Percentiles rank a stretch among this genome's conserved stretches.
Conservation (phyloP, 2,113 vertebrate species). For the Hippocampus mohnikei region DNA sequence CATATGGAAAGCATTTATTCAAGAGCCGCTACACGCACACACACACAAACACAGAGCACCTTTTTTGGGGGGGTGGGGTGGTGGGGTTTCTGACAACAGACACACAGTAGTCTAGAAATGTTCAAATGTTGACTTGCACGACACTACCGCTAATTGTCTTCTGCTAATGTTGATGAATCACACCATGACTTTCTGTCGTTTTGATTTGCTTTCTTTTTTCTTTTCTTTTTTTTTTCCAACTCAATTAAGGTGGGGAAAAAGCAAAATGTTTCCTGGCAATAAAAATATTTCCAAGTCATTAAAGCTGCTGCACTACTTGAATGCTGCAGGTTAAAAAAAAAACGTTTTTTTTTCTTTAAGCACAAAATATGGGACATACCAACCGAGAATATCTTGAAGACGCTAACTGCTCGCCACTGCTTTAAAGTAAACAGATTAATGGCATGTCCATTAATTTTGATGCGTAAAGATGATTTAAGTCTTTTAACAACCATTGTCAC, state of each 20-base stretch:
- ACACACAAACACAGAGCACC: background rate
- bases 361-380: background rate
- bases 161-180: background rate
- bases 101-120: background rate
- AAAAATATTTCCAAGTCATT: slow-evolving; percentile 67
- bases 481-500: too few relatives aligned
- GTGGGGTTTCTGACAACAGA: background rate
- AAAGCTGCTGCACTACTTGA: slow-evolving; percentile 44
- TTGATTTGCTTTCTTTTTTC: background rate
- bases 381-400: too few relatives aligned
- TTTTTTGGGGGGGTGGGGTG: background rate
- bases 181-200: background rate
- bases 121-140: background rate
- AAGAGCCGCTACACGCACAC: background rate
- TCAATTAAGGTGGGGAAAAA: slow-evolving; percentile 49
- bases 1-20: slow-evolving; percentile 13
- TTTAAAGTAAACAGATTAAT: too few relatives aligned
- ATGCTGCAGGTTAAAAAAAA: slow-evolving; percentile 20
- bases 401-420: too few relatives aligned
- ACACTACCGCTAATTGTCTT: background rate
- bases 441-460: too few relatives aligned
- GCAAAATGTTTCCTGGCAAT: slow-evolving; percentile 67
- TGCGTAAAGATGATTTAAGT: too few relatives aligned
- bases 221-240: slow-evolving; percentile 6
- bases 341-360: background rate